phyloP scores from a whole-genome alignment of 2,113 vertebrate genomes.

The Lonchura striata region DNA sequence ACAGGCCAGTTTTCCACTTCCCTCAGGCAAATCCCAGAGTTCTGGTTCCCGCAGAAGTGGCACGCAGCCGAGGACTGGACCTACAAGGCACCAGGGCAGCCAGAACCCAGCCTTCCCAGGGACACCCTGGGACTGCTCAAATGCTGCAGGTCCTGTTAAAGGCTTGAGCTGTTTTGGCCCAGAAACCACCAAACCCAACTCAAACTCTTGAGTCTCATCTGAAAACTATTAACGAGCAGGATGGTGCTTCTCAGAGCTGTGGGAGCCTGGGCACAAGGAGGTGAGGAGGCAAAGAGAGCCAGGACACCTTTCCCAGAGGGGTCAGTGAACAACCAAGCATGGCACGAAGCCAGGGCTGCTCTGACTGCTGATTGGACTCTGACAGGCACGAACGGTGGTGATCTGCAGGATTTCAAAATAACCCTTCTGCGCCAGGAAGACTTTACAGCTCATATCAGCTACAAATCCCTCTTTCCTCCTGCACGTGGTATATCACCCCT shows the following conservation, averaged over 20 bases:
- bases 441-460: neutral
- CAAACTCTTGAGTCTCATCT: neutral
- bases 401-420: neutral
- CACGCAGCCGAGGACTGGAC: neutral
- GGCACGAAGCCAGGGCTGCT: neutral
- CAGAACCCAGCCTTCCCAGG: neutral
- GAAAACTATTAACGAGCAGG: neutral
- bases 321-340: neutral
- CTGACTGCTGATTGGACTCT: neutral
- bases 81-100: neutral
- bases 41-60: neutral
- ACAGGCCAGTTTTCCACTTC: constrained; percentile 14
- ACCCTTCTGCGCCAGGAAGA: neutral
- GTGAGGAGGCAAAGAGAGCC: neutral
- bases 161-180: neutral
- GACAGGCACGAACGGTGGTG: neutral
- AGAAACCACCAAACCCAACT: neutral
- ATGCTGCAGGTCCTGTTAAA: neutral
- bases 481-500: neutral
- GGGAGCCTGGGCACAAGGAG: neutral
- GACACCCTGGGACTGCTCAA: neutral
- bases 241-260: neutral
- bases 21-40: neutral
- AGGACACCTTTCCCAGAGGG: neutral
- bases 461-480: neutral